Evolutionary conservation across 92 coral and sea anemone species (phyloP), one percentile per base, ranked within the genome.

Genomic region (Zoanthus gigantus): DNA sequence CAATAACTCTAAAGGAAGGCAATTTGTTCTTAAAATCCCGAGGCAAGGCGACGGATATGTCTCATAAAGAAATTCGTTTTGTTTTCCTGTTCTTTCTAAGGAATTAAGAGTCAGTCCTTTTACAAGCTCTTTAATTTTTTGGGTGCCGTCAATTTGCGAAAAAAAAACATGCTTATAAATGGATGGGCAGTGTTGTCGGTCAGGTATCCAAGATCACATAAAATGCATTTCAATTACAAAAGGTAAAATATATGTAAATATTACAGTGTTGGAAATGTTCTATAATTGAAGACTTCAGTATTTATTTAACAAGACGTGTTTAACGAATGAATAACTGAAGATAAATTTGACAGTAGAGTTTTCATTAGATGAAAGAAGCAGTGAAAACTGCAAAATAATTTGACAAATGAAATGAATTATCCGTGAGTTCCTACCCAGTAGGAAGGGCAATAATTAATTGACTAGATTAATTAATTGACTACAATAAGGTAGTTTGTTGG

Each of bases 201-300:
- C 44, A 15, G 66, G 47, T 81, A 54, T 32, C 54, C 52, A 12
- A 44, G 57, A 65, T 44, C 46, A 6, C 30, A 30, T 29, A 0
- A 0, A 58, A 42, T 54, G 28, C 34, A 31, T 17, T 66, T n/a
- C 46, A 10, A 11, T 66, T 46, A n/a, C 28, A 53, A 81, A 81
- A 65, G 45, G 75, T 34, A 34, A n/a, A 47, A 79, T n/a, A 9
- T 60, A 37, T 81, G 85, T 67, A 79, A 61, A 79, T 81, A 66
- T 52, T 81, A 65, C 28, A 73, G 45, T 34, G 47, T 17, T 11
- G 75, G 11, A 31, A 63, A 63, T 3, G 84, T 80, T 44, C 14
- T 32, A 5, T 10, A 61, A 48, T 3, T 15, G 37, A 77, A 34
- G 11, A 28, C 54, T 53, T 53, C 82, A 77, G 47, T 77, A 77